A percentile compares a stretch with the other conserved stretches of the same genome.
These are phyloP conservation scores for Enoplosus armatus DNA, from an alignment of 2,797 vertebrate genomes.

Conservation along the genomic window DNA sequence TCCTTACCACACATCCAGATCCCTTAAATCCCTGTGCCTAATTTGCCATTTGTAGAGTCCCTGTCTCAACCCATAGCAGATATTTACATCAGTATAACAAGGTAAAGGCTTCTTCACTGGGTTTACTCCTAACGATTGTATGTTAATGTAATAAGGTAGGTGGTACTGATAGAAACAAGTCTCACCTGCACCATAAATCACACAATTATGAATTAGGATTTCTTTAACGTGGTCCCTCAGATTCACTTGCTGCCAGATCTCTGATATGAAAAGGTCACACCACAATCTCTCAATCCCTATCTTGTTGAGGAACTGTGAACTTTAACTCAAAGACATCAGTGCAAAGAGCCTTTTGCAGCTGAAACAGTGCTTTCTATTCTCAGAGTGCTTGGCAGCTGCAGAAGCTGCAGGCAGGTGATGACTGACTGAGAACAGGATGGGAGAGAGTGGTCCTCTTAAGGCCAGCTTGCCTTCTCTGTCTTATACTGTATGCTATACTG, in stretches of 20 bases:
- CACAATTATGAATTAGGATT: neutral
- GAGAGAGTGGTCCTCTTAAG: constrained; percentile 15
- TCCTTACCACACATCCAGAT: neutral
- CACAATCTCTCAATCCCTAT: constrained; percentile 1
- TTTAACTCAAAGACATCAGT: constrained; percentile 1
- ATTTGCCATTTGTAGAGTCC: constrained; percentile 13
- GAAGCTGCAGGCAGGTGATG: constrained; percentile 43
- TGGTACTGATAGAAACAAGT: constrained; percentile 1
- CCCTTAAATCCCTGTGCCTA: neutral
- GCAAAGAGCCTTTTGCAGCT: constrained; percentile 6
- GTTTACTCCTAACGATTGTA: neutral
- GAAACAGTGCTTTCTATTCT: constrained; percentile 18
- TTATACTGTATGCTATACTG: constrained; percentile 12
- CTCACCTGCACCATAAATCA: constrained; percentile 1
- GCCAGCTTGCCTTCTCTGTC: constrained; percentile 16
- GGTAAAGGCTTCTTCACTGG: neutral
- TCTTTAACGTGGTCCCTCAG: neutral
- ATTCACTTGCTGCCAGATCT: constrained; percentile 1
- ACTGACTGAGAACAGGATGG: constrained; percentile 24
- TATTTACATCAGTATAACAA: neutral
- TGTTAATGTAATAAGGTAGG: neutral
- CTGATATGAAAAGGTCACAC: neutral
- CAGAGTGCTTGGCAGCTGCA: neutral
- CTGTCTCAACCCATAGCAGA: neutral
- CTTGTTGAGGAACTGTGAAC: neutral